These are phyloP conservation scores for Bombus huntii DNA, from an alignment of 1,140 invertebrate genomes.

Conservation along the genomic window DNA sequence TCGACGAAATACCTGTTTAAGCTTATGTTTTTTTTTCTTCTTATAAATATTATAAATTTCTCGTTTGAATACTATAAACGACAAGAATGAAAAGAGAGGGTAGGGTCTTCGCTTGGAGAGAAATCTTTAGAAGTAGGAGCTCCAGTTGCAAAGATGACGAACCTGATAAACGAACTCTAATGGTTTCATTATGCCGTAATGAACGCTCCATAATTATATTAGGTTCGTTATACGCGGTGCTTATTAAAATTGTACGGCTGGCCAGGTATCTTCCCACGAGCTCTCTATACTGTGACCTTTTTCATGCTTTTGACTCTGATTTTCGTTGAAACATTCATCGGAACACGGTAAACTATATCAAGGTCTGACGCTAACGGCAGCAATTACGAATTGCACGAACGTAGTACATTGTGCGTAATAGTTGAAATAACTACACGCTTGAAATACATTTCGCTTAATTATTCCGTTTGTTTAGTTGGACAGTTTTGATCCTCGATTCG, in stretches of 20 bases:
- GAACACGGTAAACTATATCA: constrained; percentile 2
- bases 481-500: background rate
- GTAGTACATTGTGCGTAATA: background rate
- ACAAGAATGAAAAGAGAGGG: background rate
- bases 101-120: background rate
- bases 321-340: constrained; percentile 40
- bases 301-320: constrained; percentile 32
- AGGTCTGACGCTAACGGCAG: constrained; percentile 1
- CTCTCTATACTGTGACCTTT: constrained; percentile 35
- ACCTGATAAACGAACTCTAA: constrained; percentile 66
- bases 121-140: constrained; percentile 6
- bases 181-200: constrained; percentile 71
- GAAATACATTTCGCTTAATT: background rate
- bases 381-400: background rate
- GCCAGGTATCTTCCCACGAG: constrained; percentile 35
- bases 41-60: background rate
- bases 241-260: constrained; percentile 70
- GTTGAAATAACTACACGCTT: too few relatives aligned
- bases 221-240: constrained; percentile 67
- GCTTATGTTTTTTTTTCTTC: too few relatives aligned
- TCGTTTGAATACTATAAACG: background rate
- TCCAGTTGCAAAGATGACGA: constrained; percentile 45
- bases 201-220: constrained; percentile 74
- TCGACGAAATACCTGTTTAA: background rate
- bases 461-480: background rate